Base-by-base conservation (phyloP, 2,113 vertebrate genomes). In the Marcusenius ussheri region DNA sequence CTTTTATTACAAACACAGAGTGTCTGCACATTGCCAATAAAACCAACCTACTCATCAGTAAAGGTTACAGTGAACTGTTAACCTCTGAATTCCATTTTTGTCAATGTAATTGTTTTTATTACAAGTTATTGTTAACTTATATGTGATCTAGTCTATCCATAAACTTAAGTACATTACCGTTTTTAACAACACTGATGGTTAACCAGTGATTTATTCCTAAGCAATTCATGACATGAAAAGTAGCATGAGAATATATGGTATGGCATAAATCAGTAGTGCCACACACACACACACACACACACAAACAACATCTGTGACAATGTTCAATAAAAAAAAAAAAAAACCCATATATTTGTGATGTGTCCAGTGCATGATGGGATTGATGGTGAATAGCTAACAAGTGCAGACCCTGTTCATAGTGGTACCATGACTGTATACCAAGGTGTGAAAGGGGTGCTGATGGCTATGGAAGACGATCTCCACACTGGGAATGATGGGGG, bases 141-240 rank as follows among this genome's bases (percentile, higher is more conserved):
- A 42, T 2, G 31, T 8, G 13, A 80, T 80, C 17, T 80, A 80
- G 35, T 80, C 74, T 80, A 42, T 80, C n/a, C n/a, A 31, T 70
- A 70, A 70, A 31, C 62, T 70, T 70, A 66, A 66, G 62, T 66
- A 66, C n/a, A 66, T 27, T 66, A n/a, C n/a, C 58, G 2, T 66
- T 66, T 66, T 66, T 27, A 27, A 91, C 70, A 86, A 92, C 88
- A 93, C 90, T 90, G 80, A 94, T 93, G 95, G 93, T 94, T 94
- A 95, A 94, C 94, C 95, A 95, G 94, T 95, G 95, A 96, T 96
- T 96, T 96, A 96, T 96, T 95, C 94, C 94, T 96, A 94, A 95
- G 95, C 94, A 94, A 96, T 95, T 95, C 95, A 96, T 95, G 93
- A 95, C 94, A 95, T 95, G 94, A 92, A 95, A 95, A 95, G 95